Percentiles rank a stretch among this genome's conserved stretches.
These are phyloP conservation scores for Thunnus albacares DNA, from an alignment of 2,797 vertebrate species.

Conservation along the genomic window DNA sequence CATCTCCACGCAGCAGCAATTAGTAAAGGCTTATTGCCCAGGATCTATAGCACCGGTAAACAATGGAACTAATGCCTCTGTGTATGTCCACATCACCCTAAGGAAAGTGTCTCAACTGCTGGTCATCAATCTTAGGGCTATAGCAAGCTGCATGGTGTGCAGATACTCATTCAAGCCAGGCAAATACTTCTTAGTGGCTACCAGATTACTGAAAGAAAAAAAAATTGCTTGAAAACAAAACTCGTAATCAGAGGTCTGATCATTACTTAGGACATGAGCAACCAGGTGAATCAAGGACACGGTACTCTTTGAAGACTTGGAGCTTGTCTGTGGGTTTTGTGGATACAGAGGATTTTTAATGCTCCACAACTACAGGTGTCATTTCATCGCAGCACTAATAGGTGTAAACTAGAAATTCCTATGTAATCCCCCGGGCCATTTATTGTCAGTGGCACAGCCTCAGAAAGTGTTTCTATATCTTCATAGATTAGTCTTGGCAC, in stretches of 20 bases:
- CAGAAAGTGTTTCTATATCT: conserved; percentile 36
- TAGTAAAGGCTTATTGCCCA: conserved; percentile 72
- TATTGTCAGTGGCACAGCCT: conserved; percentile 34
- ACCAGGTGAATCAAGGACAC: background rate
- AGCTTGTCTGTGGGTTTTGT: conserved; percentile 1
- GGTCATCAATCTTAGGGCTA: conserved; percentile 47
- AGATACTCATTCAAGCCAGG: conserved; percentile 1
- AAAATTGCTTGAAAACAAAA: conserved; percentile 20
- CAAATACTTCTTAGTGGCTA: background rate
- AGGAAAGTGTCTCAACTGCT: conserved; percentile 40
- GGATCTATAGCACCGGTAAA: conserved; percentile 71
- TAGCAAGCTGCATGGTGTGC: conserved; percentile 3
- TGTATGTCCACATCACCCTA: conserved; percentile 48
- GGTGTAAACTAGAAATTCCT: conserved; percentile 33
- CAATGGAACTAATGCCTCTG: conserved; percentile 63
- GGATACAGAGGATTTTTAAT: background rate
- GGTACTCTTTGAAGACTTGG: background rate
- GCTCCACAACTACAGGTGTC: conserved; percentile 19
- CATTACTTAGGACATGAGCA: conserved; percentile 18
- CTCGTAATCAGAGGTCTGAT: conserved; percentile 12
- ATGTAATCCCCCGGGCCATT: conserved; percentile 22
- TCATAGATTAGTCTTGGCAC: conserved; percentile 45
- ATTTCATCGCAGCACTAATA: conserved; percentile 41
- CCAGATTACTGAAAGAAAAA: conserved; percentile 8
- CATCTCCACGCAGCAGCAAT: conserved; percentile 62